A percentile compares a stretch with the other conserved stretches of the same genome.
phyloP scores from a whole-genome alignment of 2,113 vertebrate species.

The Edolisoma coerulescens region DNA sequence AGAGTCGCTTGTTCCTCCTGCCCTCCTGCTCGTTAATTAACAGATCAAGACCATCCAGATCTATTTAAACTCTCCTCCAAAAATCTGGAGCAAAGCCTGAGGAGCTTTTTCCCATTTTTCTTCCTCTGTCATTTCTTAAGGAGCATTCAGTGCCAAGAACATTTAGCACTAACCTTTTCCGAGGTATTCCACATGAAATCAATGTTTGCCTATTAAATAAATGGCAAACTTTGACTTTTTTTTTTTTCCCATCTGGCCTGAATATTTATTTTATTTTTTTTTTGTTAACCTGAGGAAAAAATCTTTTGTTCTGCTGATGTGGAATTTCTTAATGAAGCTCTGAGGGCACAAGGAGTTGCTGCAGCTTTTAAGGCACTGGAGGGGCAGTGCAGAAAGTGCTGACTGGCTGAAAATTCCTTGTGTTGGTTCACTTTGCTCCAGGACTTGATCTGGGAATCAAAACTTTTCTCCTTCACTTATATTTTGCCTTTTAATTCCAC shows the following conservation, averaged over 20 bases:
- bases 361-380: not conserved
- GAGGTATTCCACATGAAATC: not conserved
- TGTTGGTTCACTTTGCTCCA: not conserved
- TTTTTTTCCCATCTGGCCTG: fast-evolving
- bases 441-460: not conserved
- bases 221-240: not conserved
- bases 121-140: not conserved
- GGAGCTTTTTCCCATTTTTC: not conserved
- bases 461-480: not conserved
- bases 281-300: not conserved
- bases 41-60: not conserved
- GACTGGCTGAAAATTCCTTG: not conserved
- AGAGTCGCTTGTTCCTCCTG: not conserved
- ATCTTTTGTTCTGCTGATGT: slow-evolving; percentile 14
- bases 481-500: not conserved
- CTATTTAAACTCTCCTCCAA: not conserved
- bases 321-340: slow-evolving; percentile 14
- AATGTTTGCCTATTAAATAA: not conserved
- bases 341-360: not conserved
- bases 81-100: not conserved
- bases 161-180: not conserved
- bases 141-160: not conserved
- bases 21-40: not conserved
- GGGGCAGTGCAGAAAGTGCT: not conserved
- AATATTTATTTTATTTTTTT: not conserved